Base-by-base conservation (phyloP, 2,113 vertebrate genomes). In the Garra rufa region DNA sequence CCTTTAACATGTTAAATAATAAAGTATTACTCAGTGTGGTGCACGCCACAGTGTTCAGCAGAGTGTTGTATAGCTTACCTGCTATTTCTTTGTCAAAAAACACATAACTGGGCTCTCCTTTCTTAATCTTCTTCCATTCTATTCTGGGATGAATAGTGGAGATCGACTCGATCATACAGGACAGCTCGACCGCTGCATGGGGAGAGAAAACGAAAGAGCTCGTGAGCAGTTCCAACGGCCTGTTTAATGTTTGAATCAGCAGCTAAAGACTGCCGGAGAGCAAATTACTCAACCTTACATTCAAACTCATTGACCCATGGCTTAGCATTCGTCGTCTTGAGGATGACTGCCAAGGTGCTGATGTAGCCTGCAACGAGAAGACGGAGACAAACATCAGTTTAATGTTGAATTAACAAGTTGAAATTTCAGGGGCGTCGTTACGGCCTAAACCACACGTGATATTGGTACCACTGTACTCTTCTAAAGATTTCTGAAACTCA, bases 101-200 rank as follows among this genome's bases (percentile, higher is more conserved):
- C 0, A 99, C 97, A 0, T 98, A 99, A 83, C 96, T 95, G 1
- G 96, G 96, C 48, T 96, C 95, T 0, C 93, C 95, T 43, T 92
- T 85, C 30, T 94, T 94, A 75, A 98, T 98, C 90, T 99, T 99
- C 95, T 99, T 99, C 98, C 98, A 99, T 87, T 99, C 98, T 0
- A 99, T 97, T 28, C 98, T 95, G 83, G 97, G 97, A 4, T 93
- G 92, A 41, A 11, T 88, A 0, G 97, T 97, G 76, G 96, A 92
- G 14, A 97, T 97, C 71, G 96, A 95, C 83, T 95, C 95, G 69
- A 99, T 99, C 90, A 96, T 89, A 92, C 98, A 99, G 2, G 98
- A 97, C 69, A 99, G 89, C 90, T 98, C 97, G 10, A 97, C 95
- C 86, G 93, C 97, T 97, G 92, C 65, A 86, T 28, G 43, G 71